Base-by-base conservation (phyloP, 92 coral and sea anemone species). In the Ricordea florida region DNA sequence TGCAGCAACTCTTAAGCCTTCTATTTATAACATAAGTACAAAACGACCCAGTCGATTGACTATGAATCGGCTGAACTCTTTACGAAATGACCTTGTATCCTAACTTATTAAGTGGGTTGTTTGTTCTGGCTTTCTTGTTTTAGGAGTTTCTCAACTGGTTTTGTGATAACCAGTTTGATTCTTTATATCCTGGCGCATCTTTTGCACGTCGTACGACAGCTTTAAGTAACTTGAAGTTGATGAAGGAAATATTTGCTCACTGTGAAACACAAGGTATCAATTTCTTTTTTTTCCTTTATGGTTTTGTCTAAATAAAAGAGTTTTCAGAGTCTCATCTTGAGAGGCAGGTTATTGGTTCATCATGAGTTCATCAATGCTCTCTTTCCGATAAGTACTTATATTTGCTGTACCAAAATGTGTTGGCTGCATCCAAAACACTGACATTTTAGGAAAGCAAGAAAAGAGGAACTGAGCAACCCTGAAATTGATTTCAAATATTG, bases 151-250 rank as follows among this genome's bases (percentile, higher is more conserved):
- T 94, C 18, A 74, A 9, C 18, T 91, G 97, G 98, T 94, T 87
- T 62, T 65, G 73, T 44, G 81, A 78, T 22, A 84, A 78, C 20
- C 92, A 87, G 69, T 94, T 94, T 36, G 53, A 74, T 27, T 91
- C 98, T 0, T 62, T 94, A 40, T 94, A 91, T 56, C 98, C 98
- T 22, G 97, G 97, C 43, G 92, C 97, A 20, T 88, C 97, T 8
- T 91, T 89, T 26, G 74, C 92, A 30, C 97, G 98, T 10, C 86
- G 97, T 32, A 80, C 90, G 10, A 88, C 98, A 48, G 92, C 97
- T 14, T 74, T 94, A 48, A 81, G 87, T 62, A 58, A 84, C 48
- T 82, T 94, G 34, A 58, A 41, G 18, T 65, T 90, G 43, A 21
- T 91, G 40, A 69, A 66, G 69, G 69, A 88, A 40, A 69, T 91